Evolutionary conservation across 2,113 vertebrate genomes (phyloP).

Genomic region (Campylorhamphus procurvoides): DNA sequence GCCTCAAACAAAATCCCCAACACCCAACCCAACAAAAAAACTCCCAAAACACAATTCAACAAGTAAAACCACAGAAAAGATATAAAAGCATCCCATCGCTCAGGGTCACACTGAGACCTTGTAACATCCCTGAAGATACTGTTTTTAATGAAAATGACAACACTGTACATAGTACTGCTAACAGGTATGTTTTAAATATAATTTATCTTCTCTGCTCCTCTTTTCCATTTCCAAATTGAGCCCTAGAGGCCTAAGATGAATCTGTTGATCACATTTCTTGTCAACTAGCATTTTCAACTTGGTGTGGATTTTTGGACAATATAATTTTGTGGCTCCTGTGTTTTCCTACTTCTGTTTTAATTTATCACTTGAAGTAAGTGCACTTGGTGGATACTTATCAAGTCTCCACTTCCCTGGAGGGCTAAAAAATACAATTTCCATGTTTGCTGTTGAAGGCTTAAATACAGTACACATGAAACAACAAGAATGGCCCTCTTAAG

Average conservation of each 20-base stretch:
- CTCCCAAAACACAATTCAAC: not conserved
- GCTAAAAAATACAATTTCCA: conserved; percentile 78
- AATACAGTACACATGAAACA: conserved; percentile 67
- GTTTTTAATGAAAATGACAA: conserved; percentile 41
- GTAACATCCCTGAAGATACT: not conserved
- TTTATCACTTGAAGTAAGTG: conserved; percentile 82
- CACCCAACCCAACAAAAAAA: not conserved
- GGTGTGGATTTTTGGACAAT: conserved; percentile 73
- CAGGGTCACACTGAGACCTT: not conserved
- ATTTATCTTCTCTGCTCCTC: conserved; percentile 48
- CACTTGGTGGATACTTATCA: conserved; percentile 75
- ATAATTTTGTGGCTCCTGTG: conserved; percentile 77
- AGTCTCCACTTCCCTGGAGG: conserved; percentile 76
- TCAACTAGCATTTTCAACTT: conserved; percentile 67
- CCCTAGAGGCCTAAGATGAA: conserved; percentile 67
- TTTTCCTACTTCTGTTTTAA: conserved; percentile 79
- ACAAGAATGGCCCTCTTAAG: conserved; percentile 58
- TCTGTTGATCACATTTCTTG: conserved; percentile 73
- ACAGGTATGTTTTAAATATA: not conserved
- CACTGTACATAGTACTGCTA: not conserved
- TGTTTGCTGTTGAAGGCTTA: conserved; percentile 77
- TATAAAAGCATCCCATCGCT: not conserved
- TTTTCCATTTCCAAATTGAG: conserved; percentile 71
- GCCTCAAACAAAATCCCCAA: not conserved
- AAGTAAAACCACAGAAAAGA: not conserved